phyloP scores from a whole-genome alignment of 2,888 invertebrate genomes.

The Proisotoma minuta region DNA sequence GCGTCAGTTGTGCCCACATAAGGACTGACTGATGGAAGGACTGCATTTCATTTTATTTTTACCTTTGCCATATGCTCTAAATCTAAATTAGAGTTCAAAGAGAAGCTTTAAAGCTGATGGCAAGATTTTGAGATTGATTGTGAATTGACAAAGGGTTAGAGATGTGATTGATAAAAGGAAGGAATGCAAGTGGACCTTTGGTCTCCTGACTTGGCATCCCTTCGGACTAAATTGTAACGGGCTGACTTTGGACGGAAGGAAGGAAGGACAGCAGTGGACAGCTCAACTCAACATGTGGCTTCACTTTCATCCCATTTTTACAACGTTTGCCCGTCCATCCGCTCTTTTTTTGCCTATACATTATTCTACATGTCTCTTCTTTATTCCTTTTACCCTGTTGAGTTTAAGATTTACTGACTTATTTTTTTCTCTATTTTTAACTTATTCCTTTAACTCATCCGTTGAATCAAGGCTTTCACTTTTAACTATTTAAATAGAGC shows the following conservation, averaged over 20 bases:
- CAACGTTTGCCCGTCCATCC: neutral
- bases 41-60: too few species aligned
- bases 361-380: neutral
- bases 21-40: too few species aligned
- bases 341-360: neutral
- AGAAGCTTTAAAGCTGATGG: too few species aligned
- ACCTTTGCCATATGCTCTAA: too few species aligned
- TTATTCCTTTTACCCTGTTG: neutral
- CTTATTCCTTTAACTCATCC: too few species aligned
- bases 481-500: too few species aligned
- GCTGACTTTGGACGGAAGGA: neutral
- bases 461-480: too few species aligned
- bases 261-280: neutral
- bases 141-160: neutral
- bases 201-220: neutral
- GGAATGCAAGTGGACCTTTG: neutral
- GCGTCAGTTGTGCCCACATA: too few species aligned
- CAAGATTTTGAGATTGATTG: conserved; percentile 4
- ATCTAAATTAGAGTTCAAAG: too few species aligned
- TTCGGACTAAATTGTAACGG: neutral
- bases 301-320: conserved; percentile 6
- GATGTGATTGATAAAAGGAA: conserved; percentile 1
- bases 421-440: too few species aligned
- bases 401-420: neutral
- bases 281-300: conserved; percentile 20